Percentiles rank a stretch among this genome's conserved stretches.
phyloP scores from a whole-genome alignment of 2,888 invertebrate genomes.

The Mystacides longicornis region DNA sequence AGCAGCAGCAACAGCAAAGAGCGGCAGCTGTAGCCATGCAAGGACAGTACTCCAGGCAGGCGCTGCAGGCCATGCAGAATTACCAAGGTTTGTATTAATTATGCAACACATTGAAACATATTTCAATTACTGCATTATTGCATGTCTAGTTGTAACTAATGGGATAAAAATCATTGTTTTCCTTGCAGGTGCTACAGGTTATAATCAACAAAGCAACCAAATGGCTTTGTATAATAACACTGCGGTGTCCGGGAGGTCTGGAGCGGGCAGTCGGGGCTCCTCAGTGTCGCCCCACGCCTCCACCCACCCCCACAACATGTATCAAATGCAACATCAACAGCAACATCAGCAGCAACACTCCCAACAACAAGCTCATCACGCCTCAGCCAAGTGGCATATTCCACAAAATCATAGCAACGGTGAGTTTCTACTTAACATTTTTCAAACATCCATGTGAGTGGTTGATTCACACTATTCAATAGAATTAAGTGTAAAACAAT shows the following conservation, averaged over 20 bases:
- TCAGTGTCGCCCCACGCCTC: slow-evolving; percentile 34
- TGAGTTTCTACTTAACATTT: too few species aligned
- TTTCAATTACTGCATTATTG: too few species aligned
- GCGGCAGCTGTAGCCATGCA: slow-evolving; percentile 9
- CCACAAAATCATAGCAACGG: slow-evolving; percentile 52
- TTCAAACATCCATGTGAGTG: too few species aligned
- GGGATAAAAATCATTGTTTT: too few species aligned
- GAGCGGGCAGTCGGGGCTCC: slow-evolving; percentile 27
- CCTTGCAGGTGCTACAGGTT: slow-evolving; percentile 7
- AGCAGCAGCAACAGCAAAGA: slow-evolving; percentile 30
- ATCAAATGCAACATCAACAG: slow-evolving; percentile 28
- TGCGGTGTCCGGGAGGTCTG: slow-evolving; percentile 5
- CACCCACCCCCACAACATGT: slow-evolving; percentile 28
- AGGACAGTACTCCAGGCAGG: slow-evolving; percentile 22
- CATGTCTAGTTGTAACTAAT: too few species aligned
- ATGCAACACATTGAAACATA: too few species aligned
- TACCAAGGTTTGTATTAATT: too few species aligned
- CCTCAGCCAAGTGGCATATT: slow-evolving; percentile 66
- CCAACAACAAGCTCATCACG: slow-evolving; percentile 35
- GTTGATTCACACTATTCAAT: too few species aligned
- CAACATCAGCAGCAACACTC: slow-evolving; percentile 31
- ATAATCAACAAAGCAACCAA: slow-evolving; percentile 5
- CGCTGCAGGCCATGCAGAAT: slow-evolving; percentile 22
- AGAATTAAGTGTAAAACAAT: too few species aligned
- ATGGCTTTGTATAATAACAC: neutral